Conservation (phyloP, 2,888 invertebrate species). For the Drosophila seclusa region DNA sequence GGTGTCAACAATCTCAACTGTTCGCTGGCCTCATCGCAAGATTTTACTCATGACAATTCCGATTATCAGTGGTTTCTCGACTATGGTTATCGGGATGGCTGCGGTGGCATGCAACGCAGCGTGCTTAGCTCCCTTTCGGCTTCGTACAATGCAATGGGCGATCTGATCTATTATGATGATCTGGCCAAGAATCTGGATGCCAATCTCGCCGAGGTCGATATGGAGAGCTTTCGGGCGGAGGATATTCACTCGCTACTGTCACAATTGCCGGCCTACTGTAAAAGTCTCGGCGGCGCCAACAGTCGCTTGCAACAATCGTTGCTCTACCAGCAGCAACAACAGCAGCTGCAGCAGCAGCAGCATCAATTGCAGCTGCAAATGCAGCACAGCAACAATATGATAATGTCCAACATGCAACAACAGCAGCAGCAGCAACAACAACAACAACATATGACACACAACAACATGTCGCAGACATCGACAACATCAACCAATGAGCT, state of each 20-base stretch:
- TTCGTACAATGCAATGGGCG: conserved; percentile 90
- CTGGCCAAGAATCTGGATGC: conserved; percentile 95
- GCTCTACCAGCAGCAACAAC: conserved; percentile 69
- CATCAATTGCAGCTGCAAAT: conserved; percentile 52
- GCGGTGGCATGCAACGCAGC: conserved; percentile 89
- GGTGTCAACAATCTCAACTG: conserved; percentile 83
- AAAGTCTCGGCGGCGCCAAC: conserved; percentile 85
- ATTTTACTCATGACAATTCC: conserved; percentile 93
- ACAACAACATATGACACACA: conserved; percentile 58
- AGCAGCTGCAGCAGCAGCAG: conserved; percentile 64
- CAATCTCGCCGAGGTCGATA: conserved; percentile 96
- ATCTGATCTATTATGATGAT: conserved; percentile 92
- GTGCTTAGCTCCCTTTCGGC: conserved; percentile 92
- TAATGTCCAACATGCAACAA: conserved; percentile 56
- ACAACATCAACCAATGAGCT: conserved; percentile 87
- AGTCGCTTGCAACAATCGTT: conserved; percentile 79
- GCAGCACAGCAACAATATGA: conserved; percentile 54
- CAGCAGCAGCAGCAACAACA: conserved; percentile 56
- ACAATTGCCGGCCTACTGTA: conserved; percentile 91
- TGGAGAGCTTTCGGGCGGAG: conserved; percentile 96
- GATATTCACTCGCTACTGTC: conserved; percentile 95
- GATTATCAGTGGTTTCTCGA: conserved; percentile 97
- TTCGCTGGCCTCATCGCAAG: conserved; percentile 85
- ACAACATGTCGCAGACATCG: conserved; percentile 79
- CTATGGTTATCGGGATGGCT: conserved; percentile 93